Base-by-base conservation (phyloP, 2,888 invertebrate genomes). In the Raillietiella orientalis region DNA sequence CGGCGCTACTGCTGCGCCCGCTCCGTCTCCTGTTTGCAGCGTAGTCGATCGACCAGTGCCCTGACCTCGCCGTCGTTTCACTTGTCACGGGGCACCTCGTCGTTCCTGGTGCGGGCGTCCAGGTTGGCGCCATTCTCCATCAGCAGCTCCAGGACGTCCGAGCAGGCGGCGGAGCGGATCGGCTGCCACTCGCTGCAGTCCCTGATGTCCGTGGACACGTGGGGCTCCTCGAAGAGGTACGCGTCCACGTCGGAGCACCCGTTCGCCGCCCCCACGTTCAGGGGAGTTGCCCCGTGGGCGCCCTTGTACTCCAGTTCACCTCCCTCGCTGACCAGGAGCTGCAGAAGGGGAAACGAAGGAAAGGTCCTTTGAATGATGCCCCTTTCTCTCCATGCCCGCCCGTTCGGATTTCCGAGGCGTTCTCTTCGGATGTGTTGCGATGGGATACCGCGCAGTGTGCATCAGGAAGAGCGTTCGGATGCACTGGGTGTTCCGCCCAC, bases 121-220 rank as follows among this genome's bases (percentile, higher is more conserved):
- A 96, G 60, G 53, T 93, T 87, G 32, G 90, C 93, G 34, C 90
- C 93, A 45, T 75, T 71, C 50, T 84, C 79, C 32, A 87, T 84
- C 39, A 96, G 52, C 41, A 87, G 48, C 52, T 96, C 93, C 38
- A 96, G 56, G 26, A 93, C 75, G 49, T 87, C 84, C 41, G 84
- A 96, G 49, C 87, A 90, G 22, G 93, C 90, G n/a, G 93, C 90
- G 5, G 90, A 90, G 49, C 96, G 93, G 8, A 87, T 72, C 1
- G 93, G 87, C 42, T 82, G 77, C 93, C 93, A 96, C 43, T 69
- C 66, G 45, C 96, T 93, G 41, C 70, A 66, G 48, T 93, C 93
- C 38, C 67, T 62, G 5, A 69, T 69, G 47, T 84, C 79, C 1
- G 82, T 69, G 20, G 71, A 60, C n/a, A 84, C 82, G 39, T 79